Base-by-base conservation (phyloP, 1,140 invertebrate genomes). In the Gryon sp. region DNA sequence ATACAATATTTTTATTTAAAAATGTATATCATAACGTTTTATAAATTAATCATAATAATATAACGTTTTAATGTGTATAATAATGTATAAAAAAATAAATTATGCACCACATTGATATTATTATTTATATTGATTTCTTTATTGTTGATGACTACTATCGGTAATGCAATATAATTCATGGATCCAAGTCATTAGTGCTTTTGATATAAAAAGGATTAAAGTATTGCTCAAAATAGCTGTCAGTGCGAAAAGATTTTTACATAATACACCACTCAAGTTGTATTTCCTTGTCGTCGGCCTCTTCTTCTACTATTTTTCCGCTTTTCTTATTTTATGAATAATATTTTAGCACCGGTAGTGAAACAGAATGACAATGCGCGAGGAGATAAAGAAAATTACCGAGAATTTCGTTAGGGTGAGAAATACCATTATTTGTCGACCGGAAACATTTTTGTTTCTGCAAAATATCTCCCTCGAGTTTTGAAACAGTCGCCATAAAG, bases 261-360 rank as follows among this genome's bases (percentile, higher is more conserved):
- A 59, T 69, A 69, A 69, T 59, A 30, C 41, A 9, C 19, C 20
- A 22, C 15, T 45, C 32, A 30, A 28, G 30, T 48, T 45, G 18
- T 41, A 16, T 46, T 36, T 60, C 30, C 40, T 38, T 50, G 43
- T 30, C 14, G 14, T 57, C 22, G 20, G 4, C 30, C 40, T 26
- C 24, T 40, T 40, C 32, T 24, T 43, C 16, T 57, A 9, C 50
- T 59, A 40, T 46, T 45, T 50, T 69, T 69, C 34, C 19, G 15
- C 24, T 28, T 3, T 32, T 53, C 32, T 59, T 59, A n/a, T 57
- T 59, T 40, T 14, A 28, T 52, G 66, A 43, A 53, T 70, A 70
- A 52, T 70, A 70, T 70, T 70, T 70, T 60, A 60, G 24, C 66
- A 53, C 45, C 55, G 18, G 45, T 46, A 60, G 22, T 70, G 45